These are phyloP conservation scores for Tenthredo amoena DNA, from an alignment of 2,888 invertebrate species.

Conservation along the genomic window DNA sequence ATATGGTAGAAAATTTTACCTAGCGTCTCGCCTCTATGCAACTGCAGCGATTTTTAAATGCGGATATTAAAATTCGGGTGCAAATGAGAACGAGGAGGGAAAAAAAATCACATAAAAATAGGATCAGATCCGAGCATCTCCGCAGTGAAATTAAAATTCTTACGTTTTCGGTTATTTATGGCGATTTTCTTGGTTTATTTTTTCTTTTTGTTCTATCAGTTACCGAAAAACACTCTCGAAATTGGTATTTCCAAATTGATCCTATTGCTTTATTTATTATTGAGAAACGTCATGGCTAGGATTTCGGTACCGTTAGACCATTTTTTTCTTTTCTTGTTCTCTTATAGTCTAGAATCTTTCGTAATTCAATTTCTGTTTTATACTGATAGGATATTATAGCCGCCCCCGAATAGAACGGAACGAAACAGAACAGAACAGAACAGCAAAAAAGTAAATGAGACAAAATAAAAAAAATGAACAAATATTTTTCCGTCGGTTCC, in stretches of 20 bases:
- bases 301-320: background rate
- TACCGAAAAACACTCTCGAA: constrained; percentile 25
- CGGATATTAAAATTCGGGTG: no score
- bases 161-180: background rate
- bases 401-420: background rate
- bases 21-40: no score
- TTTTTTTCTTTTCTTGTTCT: background rate
- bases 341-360: background rate
- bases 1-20: no score
- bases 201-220: background rate
- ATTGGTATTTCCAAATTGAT: background rate
- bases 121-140: no score
- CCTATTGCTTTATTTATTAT: constrained; percentile 19
- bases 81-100: no score
- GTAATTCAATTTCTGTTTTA: constrained; percentile 2
- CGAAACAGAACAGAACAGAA: background rate
- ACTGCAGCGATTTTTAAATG: no score
- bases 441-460: background rate
- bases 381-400: background rate
- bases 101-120: background rate
- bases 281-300: background rate
- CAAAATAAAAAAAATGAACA: background rate
- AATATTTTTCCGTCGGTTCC: background rate
- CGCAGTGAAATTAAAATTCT: no score
- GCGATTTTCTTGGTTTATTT: background rate